Conservation (phyloP, 2,113 vertebrate genomes). For the Cercopithecus mona region DNA sequence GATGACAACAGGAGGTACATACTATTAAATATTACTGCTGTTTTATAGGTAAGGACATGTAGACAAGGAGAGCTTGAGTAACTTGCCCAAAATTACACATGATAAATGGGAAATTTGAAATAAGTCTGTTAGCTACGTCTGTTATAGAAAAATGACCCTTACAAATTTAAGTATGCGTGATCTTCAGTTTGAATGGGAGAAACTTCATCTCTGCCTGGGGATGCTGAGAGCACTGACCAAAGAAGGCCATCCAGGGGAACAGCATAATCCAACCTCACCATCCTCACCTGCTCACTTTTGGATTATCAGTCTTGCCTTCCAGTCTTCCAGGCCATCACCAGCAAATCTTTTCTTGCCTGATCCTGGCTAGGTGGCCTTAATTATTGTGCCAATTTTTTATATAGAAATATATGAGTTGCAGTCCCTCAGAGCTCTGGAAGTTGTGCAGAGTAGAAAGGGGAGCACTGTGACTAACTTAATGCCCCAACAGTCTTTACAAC, state of each 20-base stretch:
- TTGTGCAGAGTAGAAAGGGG: not conserved
- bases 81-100: not conserved
- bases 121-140: not conserved
- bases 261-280: no score
- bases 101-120: not conserved
- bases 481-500: not conserved
- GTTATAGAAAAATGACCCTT: not conserved
- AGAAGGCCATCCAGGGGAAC: not conserved
- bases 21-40: not conserved
- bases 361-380: not conserved
- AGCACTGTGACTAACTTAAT: not conserved
- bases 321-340: not conserved
- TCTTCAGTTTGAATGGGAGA: not conserved
- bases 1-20: not conserved
- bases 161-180: not conserved
- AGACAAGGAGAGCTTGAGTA: not conserved
- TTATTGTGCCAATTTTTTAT: not conserved
- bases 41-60: slow-evolving; percentile 1
- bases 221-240: not conserved
- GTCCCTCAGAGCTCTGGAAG: not conserved
- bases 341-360: not conserved
- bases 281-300: not conserved
- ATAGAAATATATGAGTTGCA: not conserved
- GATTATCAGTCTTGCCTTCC: not conserved
- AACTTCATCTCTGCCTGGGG: not conserved